Conservation (phyloP, 2,797 vertebrate species). For the Amniataba percoides region DNA sequence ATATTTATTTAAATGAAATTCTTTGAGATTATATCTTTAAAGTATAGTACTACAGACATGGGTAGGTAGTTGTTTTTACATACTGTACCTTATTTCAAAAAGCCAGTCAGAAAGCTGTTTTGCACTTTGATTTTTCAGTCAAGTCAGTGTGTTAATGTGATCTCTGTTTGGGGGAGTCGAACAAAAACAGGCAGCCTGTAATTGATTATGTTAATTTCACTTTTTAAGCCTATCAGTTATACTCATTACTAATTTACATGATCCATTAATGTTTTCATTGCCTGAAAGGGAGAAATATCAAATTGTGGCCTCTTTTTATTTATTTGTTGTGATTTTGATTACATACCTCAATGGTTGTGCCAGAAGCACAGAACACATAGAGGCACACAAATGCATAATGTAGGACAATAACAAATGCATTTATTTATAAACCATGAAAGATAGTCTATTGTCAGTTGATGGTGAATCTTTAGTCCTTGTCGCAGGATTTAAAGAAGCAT, state of each 20-base stretch:
- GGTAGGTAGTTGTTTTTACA: neutral
- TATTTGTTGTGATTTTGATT: constrained; percentile 36
- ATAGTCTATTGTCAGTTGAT: neutral
- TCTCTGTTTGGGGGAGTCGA: neutral
- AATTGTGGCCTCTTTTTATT: constrained; percentile 20
- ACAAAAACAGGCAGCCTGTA: neutral
- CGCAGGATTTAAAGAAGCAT: constrained; percentile 16
- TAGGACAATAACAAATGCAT: constrained; percentile 6
- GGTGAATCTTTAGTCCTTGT: constrained; percentile 20
- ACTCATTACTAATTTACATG: constrained; percentile 33
- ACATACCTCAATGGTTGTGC: constrained; percentile 20
- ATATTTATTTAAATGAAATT: no score
- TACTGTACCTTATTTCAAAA: neutral
- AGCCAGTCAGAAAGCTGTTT: neutral
- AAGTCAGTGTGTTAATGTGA: neutral
- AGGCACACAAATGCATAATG: constrained; percentile 18
- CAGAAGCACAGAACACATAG: constrained; percentile 21
- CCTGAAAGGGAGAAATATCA: constrained; percentile 5
- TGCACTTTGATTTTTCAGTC: neutral
- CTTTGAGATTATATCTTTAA: no score
- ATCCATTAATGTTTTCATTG: constrained; percentile 38
- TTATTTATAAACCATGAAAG: constrained; percentile 14
- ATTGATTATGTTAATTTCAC: constrained; percentile 36
- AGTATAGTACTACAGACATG: neutral
- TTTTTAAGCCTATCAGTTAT: constrained; percentile 22